Evolutionary conservation across 1,140 invertebrate species (phyloP), one percentile per base, ranked within the genome.

Genomic region (Carcinoscorpius rotundicauda): DNA sequence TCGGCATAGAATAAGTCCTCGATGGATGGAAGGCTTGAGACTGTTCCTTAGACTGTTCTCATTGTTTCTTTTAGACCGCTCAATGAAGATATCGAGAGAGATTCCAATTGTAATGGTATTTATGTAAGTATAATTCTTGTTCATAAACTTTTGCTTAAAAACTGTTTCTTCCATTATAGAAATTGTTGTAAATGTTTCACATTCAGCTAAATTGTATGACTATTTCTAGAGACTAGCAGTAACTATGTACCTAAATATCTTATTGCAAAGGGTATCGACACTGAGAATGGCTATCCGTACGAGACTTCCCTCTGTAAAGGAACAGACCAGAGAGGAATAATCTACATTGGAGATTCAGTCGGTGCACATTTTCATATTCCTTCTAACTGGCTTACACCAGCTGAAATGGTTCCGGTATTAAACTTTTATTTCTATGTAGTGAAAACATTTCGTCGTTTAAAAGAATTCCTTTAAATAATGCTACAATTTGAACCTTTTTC

Each of bases 331-430:
- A 64, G 73, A 58, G 81, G 81, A 11, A 63, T 81, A 1, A 75
- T 78, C n/a, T 76, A 78, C n/a, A 69, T 82, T 49, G 81, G 81
- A 4, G 81, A 82, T 69, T 82, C 81, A 3, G 74, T 81, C 2
- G 76, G 77, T 11, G 80, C 80, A n/a, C 80, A 81, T 71, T 81
- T 82, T 64, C 80, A 81, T 63, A 71, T 80, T 29, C 80, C 81
- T 5, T 72, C 76, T 64, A 68, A 77, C 53, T 81, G 80, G 79
- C 70, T 81, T 11, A 76, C 79, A 63, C 73, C 78, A 6, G 71
- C 66, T 60, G 66, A 73, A 10, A 64, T 78, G 5, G 73, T 74
- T 51, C 63, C 68, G 63, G 78, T 79, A 69, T 49, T 52, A 6
- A 11, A 60, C 11, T 57, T 61, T 60, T 56, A 64, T 49, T 66